Conservation (phyloP, 2,113 vertebrate genomes). For the Gadus chalcogrammus region DNA sequence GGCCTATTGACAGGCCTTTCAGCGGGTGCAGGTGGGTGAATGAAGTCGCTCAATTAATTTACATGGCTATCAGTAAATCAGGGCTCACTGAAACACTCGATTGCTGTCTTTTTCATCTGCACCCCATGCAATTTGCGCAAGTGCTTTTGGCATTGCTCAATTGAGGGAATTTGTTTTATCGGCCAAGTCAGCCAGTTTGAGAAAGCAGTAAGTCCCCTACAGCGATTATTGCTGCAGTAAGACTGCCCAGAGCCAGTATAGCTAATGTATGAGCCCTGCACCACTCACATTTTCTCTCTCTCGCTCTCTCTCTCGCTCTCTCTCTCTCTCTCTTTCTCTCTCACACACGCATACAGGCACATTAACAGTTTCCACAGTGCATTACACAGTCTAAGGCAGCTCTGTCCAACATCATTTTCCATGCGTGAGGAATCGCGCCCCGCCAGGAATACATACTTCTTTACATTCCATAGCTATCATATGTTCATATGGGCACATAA, state of each 20-base stretch:
- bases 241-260: slow-evolving; percentile 73
- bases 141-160: slow-evolving; percentile 46
- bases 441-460: slow-evolving; percentile 99
- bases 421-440: slow-evolving; percentile 76
- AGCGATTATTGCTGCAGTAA: slow-evolving; percentile 71
- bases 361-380: slow-evolving; percentile 45
- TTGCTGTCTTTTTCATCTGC: slow-evolving; percentile 30
- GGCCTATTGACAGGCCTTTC: slow-evolving; percentile 22
- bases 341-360: slow-evolving; percentile 38
- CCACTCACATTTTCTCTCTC: slow-evolving; percentile 1
- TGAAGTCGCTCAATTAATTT: neutral
- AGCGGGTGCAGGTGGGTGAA: slow-evolving; percentile 10
- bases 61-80: slow-evolving; percentile 15
- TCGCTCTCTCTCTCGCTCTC: slow-evolving; percentile 7
- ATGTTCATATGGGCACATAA: slow-evolving; percentile 99
- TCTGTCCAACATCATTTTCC: slow-evolving; percentile 33
- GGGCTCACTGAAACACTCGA: slow-evolving; percentile 22
- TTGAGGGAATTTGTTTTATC: slow-evolving; percentile 58
- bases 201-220: slow-evolving; percentile 61
- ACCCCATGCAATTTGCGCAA: slow-evolving; percentile 40
- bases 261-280: slow-evolving; percentile 63
- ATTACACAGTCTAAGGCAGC: slow-evolving; percentile 34
- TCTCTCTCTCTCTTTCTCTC: neutral
- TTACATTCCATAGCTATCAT: slow-evolving; percentile 99
- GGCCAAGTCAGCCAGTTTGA: slow-evolving; percentile 59